Conservation (phyloP, 2,888 invertebrate genomes). For the Mythimna vitellina region DNA sequence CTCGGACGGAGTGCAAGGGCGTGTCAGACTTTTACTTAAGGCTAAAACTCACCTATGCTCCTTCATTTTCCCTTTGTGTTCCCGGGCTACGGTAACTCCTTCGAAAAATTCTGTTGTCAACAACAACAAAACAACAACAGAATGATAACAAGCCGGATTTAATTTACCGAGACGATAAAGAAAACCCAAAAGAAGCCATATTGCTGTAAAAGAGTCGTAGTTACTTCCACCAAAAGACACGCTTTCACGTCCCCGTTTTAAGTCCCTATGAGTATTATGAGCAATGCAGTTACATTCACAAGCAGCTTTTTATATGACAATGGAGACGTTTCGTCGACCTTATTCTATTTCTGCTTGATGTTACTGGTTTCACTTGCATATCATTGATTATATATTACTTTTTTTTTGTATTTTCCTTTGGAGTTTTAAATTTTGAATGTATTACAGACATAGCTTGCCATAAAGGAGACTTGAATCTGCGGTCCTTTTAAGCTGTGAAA, state of each 20-base stretch:
- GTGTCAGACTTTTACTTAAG: too few relatives aligned
- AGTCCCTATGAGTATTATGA: constrained; percentile 26
- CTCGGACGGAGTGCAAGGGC: too few relatives aligned
- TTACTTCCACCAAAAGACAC: constrained; percentile 28
- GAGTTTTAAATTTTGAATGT: neutral
- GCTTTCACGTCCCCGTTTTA: constrained; percentile 7
- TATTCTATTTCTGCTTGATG: constrained; percentile 13
- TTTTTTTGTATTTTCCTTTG: neutral
- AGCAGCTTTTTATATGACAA: constrained; percentile 18
- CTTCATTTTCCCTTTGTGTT: too few relatives aligned
- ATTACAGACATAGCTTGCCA: neutral
- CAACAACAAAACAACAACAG: too few relatives aligned
- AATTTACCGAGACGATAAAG: neutral
- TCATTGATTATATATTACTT: neutral
- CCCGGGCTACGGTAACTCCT: too few relatives aligned
- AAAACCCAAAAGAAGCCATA: neutral
- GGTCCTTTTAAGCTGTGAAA: too few relatives aligned
- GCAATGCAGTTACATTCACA: constrained; percentile 33
- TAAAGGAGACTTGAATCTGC: neutral
- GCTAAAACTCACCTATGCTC: too few relatives aligned
- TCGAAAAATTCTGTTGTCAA: neutral
- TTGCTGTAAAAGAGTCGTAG: constrained; percentile 5
- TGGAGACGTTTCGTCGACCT: constrained; percentile 22
- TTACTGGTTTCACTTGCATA: constrained; percentile 6
- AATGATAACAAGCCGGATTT: neutral